Evolutionary conservation across 2,888 invertebrate species (phyloP), one percentile per base, ranked within the genome.

Genomic region (Thelaira solivaga): DNA sequence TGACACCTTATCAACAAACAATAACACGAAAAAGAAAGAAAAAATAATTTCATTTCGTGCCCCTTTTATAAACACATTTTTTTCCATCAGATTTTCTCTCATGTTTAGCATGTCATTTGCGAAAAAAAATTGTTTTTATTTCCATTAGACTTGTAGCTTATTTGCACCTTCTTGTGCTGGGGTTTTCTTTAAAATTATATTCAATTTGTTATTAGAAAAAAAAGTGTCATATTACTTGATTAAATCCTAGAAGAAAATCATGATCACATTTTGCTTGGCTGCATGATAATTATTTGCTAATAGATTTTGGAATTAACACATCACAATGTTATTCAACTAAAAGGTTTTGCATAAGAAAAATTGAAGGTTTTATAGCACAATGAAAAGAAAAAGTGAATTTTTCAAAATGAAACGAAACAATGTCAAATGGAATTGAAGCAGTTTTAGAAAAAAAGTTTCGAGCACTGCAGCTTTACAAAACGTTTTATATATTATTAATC

Each of bases 1-100:
- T 77, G 77, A 77, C 73, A 77, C 62, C 68, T 73, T 77, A 73
- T 77, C 72, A 77, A 31, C 62, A 61, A 31, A n/a, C n/a, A n/a
- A n/a, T n/a, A n/a, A n/a, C n/a, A n/a, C n/a, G 51, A 45, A 62
- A 39, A 62, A 55, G 34, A 39, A 65, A 76, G 51, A 41, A 22
- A 67, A 71, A 78, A 78, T 64, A 57, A 73, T 61, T 61, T 74
- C 45, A 69, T 67, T 71, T 69, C 73, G 78, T 78, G 78, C 73
- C 64, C 64, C 69, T 69, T 69, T 59, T 67, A 55, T 55, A 45
- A 68, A 68, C 26, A 64, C 36, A 64, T 49, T 49, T 64, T 41
- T 29, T 29, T 51, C 41, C 20, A 49, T 24, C 11, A 16, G 18
- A 6, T 20, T 61, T 34, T 61, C 24, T 36, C 16, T 13, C 16